Conservation (phyloP, 2,888 invertebrate genomes). For the Coronaproctus castanopsis region DNA sequence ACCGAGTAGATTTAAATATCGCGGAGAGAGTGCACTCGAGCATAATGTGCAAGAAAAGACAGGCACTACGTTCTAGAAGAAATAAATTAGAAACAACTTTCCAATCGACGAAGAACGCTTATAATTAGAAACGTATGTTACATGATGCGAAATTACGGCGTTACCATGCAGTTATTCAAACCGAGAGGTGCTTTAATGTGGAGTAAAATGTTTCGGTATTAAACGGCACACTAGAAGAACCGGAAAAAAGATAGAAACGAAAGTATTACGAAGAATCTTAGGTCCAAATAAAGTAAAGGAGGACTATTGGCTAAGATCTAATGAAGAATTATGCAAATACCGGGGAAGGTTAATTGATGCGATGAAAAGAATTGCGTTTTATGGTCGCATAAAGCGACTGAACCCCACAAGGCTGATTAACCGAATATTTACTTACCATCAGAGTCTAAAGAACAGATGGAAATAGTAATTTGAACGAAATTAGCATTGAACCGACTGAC, state of each 20-base stretch:
- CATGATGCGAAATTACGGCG: background rate
- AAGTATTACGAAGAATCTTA: background rate
- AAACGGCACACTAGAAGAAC: background rate
- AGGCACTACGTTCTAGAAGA: background rate
- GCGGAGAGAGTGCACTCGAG: too few relatives aligned
- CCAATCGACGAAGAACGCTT: background rate
- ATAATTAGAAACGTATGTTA: background rate
- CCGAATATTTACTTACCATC: background rate
- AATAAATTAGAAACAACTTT: background rate
- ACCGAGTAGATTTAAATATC: too few relatives aligned
- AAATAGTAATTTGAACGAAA: background rate
- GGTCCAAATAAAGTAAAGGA: background rate
- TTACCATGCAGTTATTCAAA: background rate
- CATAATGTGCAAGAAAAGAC: background rate
- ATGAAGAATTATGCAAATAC: background rate
- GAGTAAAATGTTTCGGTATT: background rate
- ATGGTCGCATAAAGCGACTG: too few relatives aligned
- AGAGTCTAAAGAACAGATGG: background rate
- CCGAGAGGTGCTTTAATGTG: background rate
- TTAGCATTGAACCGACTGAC: background rate
- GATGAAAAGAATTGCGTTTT: background rate
- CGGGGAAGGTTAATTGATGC: background rate
- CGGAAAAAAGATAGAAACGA: background rate
- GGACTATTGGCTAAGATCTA: background rate
- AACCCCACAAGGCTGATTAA: background rate